These are phyloP conservation scores for Donacobius atricapilla DNA, from an alignment of 2,113 vertebrate species.

Conservation along the genomic window DNA sequence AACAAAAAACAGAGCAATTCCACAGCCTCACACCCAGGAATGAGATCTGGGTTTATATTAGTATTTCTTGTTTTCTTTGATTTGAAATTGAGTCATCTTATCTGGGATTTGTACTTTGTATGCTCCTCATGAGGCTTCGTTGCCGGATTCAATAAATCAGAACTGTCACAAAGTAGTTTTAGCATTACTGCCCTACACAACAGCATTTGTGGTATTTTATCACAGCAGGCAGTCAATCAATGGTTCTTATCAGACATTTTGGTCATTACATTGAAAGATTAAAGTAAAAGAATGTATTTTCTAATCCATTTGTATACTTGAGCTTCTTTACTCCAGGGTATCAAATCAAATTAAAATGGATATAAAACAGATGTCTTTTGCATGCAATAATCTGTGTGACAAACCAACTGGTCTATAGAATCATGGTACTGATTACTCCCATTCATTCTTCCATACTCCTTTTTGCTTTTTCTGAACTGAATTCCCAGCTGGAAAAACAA, in stretches of 20 bases:
- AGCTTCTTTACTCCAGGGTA: background rate
- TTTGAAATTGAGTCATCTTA: background rate
- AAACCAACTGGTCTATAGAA: background rate
- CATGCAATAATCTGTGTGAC: background rate
- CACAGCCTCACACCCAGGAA: background rate
- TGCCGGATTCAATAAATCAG: background rate
- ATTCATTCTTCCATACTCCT: background rate
- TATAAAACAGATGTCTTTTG: constrained; percentile 6
- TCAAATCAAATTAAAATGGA: constrained; percentile 2
- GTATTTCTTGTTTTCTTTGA: background rate
- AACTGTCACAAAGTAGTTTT: background rate
- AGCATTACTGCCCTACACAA: background rate
- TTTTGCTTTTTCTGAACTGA: background rate
- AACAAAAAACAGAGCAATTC: background rate
- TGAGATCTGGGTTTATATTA: background rate
- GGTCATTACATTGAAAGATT: background rate
- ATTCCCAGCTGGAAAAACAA: background rate
- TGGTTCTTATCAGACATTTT: background rate
- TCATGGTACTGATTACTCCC: background rate
- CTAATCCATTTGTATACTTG: background rate
- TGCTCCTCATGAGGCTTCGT: background rate
- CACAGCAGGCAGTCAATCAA: background rate
- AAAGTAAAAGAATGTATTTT: background rate
- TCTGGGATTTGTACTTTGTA: background rate
- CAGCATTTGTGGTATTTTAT: background rate